phyloP scores from a whole-genome alignment of 2,797 vertebrate species.

The Clarias laeviceps region DNA sequence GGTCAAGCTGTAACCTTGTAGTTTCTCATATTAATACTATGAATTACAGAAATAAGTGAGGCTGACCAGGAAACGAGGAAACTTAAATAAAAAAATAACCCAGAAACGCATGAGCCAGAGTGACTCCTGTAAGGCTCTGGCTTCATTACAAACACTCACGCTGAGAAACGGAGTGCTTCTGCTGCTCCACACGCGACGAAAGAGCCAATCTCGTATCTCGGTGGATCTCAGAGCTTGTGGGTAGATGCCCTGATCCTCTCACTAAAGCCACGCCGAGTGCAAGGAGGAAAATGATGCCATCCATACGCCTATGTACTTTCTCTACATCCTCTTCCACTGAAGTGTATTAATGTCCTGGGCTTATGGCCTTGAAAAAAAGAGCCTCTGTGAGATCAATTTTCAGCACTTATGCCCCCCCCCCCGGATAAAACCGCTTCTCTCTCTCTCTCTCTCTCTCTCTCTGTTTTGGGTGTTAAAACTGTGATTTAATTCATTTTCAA shows the following conservation, averaged over 20 bases:
- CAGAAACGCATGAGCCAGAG: neutral
- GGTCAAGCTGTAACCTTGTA: neutral
- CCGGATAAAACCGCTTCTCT: neutral
- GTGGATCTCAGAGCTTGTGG: constrained; percentile 20
- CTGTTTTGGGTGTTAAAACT: neutral
- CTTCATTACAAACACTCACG: neutral
- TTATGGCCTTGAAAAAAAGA: constrained; percentile 44
- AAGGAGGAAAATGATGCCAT: constrained; percentile 36
- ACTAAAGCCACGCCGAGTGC: constrained; percentile 36
- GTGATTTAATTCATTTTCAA: neutral
- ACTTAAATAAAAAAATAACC: neutral
- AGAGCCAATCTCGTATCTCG: neutral
- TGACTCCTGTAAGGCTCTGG: constrained; percentile 10
- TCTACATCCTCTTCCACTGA: constrained; percentile 41
- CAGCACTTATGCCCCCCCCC: neutral
- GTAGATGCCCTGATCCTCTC: constrained; percentile 44
- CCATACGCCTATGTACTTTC: constrained; percentile 23
- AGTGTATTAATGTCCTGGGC: constrained; percentile 47
- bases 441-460: neutral
- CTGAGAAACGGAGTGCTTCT: neutral
- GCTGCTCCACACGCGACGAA: neutral
- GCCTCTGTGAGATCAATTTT: constrained; percentile 42
- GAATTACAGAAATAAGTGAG: neutral
- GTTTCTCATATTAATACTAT: neutral
- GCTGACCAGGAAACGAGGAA: neutral